These are phyloP conservation scores for Trissoscelio sp. DNA, from an alignment of 2,888 invertebrate species.

Conservation along the genomic window DNA sequence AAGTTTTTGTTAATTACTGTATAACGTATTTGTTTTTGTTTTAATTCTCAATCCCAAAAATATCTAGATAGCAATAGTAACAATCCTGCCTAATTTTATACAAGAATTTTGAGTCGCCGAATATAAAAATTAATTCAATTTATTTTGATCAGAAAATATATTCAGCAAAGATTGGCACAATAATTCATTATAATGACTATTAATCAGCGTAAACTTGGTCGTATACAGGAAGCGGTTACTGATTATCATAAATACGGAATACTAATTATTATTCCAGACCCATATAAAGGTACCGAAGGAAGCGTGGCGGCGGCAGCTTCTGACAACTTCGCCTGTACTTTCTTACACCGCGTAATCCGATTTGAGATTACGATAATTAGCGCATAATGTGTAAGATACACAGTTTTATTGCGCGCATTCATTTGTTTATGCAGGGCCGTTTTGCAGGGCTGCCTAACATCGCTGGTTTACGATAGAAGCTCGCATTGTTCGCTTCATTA, in stretches of 20 bases:
- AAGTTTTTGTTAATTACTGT: no score
- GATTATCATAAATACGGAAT: conserved; percentile 54
- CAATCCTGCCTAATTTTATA: no score
- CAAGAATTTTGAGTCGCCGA: not conserved
- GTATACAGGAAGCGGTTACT: conserved; percentile 49
- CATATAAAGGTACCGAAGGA: conserved; percentile 71
- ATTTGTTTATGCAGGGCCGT: conserved; percentile 50
- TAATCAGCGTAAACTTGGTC: conserved; percentile 46
- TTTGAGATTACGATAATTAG: conserved; percentile 76
- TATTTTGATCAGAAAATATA: not conserved
- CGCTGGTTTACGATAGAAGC: not conserved
- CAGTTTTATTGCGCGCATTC: conserved; percentile 50
- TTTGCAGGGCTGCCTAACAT: conserved; percentile 66
- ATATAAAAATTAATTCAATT: conserved; percentile 2
- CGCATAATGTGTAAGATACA: conserved; percentile 73
- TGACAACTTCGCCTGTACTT: conserved; percentile 58
- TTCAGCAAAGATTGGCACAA: conserved; percentile 18
- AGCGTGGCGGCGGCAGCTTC: conserved; percentile 67
- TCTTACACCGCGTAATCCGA: conserved; percentile 72
- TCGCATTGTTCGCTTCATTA: conserved; percentile 24
- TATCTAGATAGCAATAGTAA: no score
- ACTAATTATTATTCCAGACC: conserved; percentile 71
- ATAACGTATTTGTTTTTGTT: no score
- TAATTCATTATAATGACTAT: conserved; percentile 51
- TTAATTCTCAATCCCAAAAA: no score